Base-by-base conservation (phyloP, 2,888 invertebrate genomes). In the Tachina lurida region DNA sequence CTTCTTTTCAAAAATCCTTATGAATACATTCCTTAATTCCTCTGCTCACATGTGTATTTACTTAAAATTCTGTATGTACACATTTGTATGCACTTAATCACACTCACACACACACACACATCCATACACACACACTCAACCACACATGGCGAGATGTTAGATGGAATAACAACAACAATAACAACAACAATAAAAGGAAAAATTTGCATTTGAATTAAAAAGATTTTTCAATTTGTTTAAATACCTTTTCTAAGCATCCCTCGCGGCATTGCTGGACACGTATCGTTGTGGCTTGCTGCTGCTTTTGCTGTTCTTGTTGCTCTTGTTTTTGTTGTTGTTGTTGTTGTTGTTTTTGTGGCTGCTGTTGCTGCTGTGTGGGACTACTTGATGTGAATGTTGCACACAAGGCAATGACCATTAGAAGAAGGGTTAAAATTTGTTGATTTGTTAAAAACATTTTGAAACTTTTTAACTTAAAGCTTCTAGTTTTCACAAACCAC, bases 171-270 rank as follows among this genome's bases (percentile, higher is more conserved):
- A 56, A 75, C 52, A 63, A 43, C 31, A 56, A 75, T 22, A 63
- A 22, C 31, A 71, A 63, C 15, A 71, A 54, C 13, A 13, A 45
- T 31, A 39, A 12, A 3, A 45, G 13, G n/a, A 39, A 47, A 45
- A 70, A 73, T 62, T 67, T 74, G 68, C 62, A 80, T 70, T 71
- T 84, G 67, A 60, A 80, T 76, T 45, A 45, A 68, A 75, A 78
- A 63, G 45, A 75, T 78, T 82, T 82, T 80, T 80, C 79, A 86
- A 83, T 83, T 83, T 83, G 60, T 79, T 80, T 73, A 86, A 83
- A 86, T 90, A 91, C 91, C 91, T 90, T 90, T 86, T 90, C 90
- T 81, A 90, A 88, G 89, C 91, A 91, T 88, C 90, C 91, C 84
- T 88, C 89, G 71, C 90, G 90, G 88, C 91, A 91, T 82, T 90